phyloP scores from a whole-genome alignment of 2,797 vertebrate species.

The Sebastes dallii region DNA sequence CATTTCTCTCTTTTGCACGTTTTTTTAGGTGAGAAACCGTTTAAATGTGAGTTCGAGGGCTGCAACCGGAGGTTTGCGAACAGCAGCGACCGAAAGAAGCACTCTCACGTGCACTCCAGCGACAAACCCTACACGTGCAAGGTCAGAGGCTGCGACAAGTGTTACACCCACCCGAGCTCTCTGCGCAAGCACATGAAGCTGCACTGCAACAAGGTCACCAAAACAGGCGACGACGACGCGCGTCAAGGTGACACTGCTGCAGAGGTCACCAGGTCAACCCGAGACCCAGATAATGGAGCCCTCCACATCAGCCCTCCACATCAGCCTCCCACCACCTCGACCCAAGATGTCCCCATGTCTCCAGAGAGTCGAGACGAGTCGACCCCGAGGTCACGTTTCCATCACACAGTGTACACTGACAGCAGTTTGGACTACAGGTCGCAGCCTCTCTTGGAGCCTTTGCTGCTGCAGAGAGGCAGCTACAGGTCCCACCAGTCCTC shows the following conservation, averaged over 20 bases:
- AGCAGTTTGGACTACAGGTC: conserved; percentile 84
- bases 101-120: conserved; percentile 78
- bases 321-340: conserved; percentile 52
- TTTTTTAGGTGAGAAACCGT: conserved; percentile 85
- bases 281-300: conserved; percentile 61
- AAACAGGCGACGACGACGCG: conserved; percentile 58
- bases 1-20: conserved; percentile 73
- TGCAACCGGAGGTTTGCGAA: conserved; percentile 84
- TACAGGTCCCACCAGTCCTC: conserved; percentile 79
- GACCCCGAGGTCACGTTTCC: conserved; percentile 81
- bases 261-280: neutral
- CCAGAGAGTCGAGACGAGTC: conserved; percentile 78
- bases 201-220: conserved; percentile 80
- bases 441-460: conserved; percentile 80
- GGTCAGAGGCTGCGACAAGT: conserved; percentile 79
- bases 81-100: conserved; percentile 83
- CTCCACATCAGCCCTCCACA: conserved; percentile 64
- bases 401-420: conserved; percentile 78
- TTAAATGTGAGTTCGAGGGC: conserved; percentile 85
- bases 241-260: conserved; percentile 47
- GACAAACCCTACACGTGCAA: conserved; percentile 84
- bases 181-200: conserved; percentile 82
- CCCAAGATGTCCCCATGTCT: conserved; percentile 69
- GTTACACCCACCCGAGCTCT: conserved; percentile 78
- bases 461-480: conserved; percentile 80